These are phyloP conservation scores for Phrynocephalus guinanensis DNA, from an alignment of 2,797 vertebrate species.

Conservation along the genomic window DNA sequence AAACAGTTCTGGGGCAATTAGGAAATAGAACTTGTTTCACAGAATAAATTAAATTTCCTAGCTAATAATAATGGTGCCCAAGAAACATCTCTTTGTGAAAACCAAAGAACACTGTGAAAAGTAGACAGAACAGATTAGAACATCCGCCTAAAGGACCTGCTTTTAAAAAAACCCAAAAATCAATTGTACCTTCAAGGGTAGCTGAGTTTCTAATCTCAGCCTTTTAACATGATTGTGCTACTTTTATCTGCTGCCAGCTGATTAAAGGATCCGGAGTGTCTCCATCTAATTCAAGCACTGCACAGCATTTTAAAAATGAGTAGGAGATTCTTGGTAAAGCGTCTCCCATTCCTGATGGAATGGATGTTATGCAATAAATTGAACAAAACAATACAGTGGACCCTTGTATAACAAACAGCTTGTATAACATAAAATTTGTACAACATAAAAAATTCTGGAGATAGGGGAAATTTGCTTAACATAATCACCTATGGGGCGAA, in stretches of 20 bases:
- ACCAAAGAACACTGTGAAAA: constrained; percentile 38
- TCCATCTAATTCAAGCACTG: constrained; percentile 12
- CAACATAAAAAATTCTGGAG: too few relatives aligned
- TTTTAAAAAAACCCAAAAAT: constrained; percentile 57
- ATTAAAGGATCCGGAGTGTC: constrained; percentile 41
- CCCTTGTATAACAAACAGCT: too few relatives aligned
- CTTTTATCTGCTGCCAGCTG: neutral
- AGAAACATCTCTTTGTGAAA: constrained; percentile 69
- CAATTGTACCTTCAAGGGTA: constrained; percentile 70
- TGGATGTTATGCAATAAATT: neutral
- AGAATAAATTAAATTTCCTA: constrained; percentile 72
- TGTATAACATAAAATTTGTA: too few relatives aligned
- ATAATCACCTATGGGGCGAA: too few relatives aligned
- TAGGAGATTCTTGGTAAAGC: constrained; percentile 1
- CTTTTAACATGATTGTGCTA: constrained; percentile 38
- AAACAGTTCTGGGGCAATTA: constrained; percentile 59
- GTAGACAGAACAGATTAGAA: constrained; percentile 52
- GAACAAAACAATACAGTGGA: neutral
- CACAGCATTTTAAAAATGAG: constrained; percentile 43
- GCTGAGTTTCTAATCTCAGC: constrained; percentile 42
- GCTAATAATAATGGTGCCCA: constrained; percentile 67
- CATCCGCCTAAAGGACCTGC: constrained; percentile 58
- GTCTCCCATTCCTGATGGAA: constrained; percentile 9
- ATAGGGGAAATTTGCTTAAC: too few relatives aligned
- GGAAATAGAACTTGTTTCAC: constrained; percentile 61